Percentiles rank a stretch among this genome's conserved stretches.
Evolutionary conservation across 2,113 vertebrate genomes (phyloP).

Genomic region (Indicator indicator): DNA sequence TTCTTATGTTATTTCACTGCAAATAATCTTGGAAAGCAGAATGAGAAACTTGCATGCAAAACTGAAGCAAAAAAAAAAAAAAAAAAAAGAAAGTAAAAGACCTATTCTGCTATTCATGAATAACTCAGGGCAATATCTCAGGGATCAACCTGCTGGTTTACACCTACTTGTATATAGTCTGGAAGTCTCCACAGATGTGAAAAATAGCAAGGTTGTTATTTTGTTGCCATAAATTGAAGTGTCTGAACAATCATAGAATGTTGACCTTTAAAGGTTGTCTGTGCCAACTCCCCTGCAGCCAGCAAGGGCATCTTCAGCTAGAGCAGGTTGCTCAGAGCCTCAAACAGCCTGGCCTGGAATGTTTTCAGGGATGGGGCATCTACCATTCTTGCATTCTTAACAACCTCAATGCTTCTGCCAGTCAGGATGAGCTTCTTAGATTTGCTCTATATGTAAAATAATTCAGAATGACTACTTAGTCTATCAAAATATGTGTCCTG

Average conservation of each 20-base stretch:
- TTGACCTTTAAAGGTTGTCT: no score
- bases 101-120: neutral
- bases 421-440: neutral
- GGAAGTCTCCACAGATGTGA: neutral
- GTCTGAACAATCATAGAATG: neutral
- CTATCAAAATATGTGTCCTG: neutral
- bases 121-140: accelerated
- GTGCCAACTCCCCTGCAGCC: no score
- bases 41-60: neutral
- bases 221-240: neutral
- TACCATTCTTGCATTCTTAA: neutral
- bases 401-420: neutral
- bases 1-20: neutral
- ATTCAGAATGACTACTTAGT: neutral
- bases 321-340: no score
- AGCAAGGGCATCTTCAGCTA: no score
- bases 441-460: neutral
- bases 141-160: neutral
- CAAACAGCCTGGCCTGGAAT: no score
- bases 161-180: neutral
- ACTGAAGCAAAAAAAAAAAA: neutral
- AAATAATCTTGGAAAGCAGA: neutral
- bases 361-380: no score
- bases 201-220: neutral
- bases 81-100: no score